Evolutionary conservation across 1,140 invertebrate genomes (phyloP).

Genomic region (Drosophila littoralis): DNA sequence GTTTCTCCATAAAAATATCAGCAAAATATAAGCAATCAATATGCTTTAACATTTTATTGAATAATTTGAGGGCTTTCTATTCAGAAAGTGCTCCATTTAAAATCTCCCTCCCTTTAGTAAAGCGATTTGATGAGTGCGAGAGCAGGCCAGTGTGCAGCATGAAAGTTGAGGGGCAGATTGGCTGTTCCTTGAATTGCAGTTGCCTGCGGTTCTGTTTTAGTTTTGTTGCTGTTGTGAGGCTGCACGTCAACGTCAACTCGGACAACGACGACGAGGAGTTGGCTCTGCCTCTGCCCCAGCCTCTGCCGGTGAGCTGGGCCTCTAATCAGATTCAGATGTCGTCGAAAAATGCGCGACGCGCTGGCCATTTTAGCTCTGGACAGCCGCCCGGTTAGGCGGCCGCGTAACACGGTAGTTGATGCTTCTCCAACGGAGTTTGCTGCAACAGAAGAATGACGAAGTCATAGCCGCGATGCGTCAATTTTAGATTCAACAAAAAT

Average conservation of each 20-base stretch:
- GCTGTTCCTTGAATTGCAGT: constrained; percentile 54
- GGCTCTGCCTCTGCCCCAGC: constrained; percentile 7
- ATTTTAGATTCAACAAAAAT: constrained; percentile 83
- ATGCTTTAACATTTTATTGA: background rate
- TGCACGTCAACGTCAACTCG: constrained; percentile 74
- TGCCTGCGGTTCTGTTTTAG: constrained; percentile 33
- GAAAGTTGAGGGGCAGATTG: constrained; percentile 16
- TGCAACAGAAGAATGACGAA: constrained; percentile 72
- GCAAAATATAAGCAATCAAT: no score
- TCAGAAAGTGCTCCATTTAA: background rate
- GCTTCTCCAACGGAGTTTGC: constrained; percentile 13
- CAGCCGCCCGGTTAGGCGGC: constrained; percentile 27
- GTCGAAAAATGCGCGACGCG: constrained; percentile 81
- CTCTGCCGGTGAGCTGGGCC: constrained; percentile 34
- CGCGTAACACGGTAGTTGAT: constrained; percentile 78
- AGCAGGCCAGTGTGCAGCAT: constrained; percentile 26
- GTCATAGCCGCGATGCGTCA: constrained; percentile 82
- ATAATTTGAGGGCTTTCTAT: background rate
- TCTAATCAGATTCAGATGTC: constrained; percentile 83
- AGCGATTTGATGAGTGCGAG: background rate
- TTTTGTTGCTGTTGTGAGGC: constrained; percentile 50
- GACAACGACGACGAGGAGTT: constrained; percentile 48
- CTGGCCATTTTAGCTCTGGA: constrained; percentile 73
- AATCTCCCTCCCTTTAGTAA: background rate
- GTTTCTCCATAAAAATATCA: no score